Percentiles rank a stretch among this genome's conserved stretches.
Conservation (phyloP, 2,888 invertebrate species). For the Arge pagana region DNA sequence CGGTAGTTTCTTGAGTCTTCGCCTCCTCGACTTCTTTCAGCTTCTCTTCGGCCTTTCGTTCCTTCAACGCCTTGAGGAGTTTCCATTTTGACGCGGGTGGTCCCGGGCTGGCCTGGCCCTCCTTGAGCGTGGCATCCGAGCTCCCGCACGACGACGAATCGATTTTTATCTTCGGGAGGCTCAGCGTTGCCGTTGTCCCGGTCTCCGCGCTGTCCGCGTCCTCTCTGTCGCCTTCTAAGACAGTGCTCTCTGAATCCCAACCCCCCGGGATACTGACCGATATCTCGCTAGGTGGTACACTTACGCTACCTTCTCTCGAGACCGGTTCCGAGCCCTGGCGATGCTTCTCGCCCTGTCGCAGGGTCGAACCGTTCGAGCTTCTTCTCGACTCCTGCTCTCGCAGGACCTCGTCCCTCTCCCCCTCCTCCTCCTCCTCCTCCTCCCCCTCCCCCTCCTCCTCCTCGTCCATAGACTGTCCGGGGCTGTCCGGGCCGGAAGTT, state of each 20-base stretch:
- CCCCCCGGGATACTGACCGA: conserved; percentile 55
- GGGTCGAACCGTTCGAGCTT: conserved; percentile 57
- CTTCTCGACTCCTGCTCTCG: conserved; percentile 47
- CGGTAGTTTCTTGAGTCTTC: conserved; percentile 36
- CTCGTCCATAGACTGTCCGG: conserved; percentile 74
- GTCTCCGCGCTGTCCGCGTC: conserved; percentile 49
- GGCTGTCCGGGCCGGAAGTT: conserved; percentile 88
- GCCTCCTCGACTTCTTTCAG: conserved; percentile 61
- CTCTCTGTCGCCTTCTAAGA: conserved; percentile 52
- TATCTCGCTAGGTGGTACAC: conserved; percentile 55
- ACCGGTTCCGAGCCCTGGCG: conserved; percentile 52
- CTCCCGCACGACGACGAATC: conserved; percentile 55
- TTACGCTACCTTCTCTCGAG: conserved; percentile 56
- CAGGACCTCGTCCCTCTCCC: conserved; percentile 36
- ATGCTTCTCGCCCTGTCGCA: conserved; percentile 49
- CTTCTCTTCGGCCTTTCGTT: conserved; percentile 87
- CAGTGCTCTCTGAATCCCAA: conserved; percentile 56
- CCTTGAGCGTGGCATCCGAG: conserved; percentile 52
- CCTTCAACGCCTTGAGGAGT: conserved; percentile 84
- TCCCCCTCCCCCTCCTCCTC: conserved; percentile 69
- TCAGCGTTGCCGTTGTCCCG: conserved; percentile 50
- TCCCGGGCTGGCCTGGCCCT: conserved; percentile 57
- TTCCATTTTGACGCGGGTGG: conserved; percentile 88
- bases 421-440: conserved; percentile 50
- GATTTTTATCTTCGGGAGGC: conserved; percentile 61